Conservation (phyloP, 53 echinoderm and acorn worm species). For the Pentamera pediparva region DNA sequence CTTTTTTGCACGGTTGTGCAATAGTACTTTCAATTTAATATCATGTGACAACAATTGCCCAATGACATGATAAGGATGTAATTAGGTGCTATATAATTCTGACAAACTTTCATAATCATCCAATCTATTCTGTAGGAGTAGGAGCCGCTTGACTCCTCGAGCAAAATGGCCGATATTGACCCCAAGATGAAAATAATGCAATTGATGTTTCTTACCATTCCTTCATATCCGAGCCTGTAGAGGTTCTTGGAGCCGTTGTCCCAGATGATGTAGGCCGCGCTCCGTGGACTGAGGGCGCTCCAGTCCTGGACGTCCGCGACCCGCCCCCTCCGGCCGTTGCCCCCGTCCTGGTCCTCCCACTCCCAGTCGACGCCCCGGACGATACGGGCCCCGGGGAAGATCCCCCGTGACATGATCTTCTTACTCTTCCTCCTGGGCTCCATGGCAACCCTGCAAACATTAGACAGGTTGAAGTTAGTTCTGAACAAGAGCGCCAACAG, state of each 20-base stretch:
- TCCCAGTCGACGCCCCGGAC: conserved; percentile 99
- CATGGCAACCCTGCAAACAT: conserved; percentile 58
- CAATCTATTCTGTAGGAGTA: no score
- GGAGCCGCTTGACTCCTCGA: conserved; percentile 27
- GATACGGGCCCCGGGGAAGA: conserved; percentile 91
- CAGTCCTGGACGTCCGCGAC: conserved; percentile 97
- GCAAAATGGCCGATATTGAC: conserved; percentile 52
- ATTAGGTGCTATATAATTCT: no score
- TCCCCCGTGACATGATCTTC: conserved; percentile 94
- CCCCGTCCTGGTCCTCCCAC: conserved; percentile 99
- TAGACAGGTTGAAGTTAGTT: neutral
- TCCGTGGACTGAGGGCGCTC: conserved; percentile 95
- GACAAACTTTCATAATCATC: no score
- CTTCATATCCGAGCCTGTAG: conserved; percentile 93
- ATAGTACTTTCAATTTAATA: no score
- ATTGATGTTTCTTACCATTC: conserved; percentile 63
- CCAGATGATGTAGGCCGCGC: conserved; percentile 97
- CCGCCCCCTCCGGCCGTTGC: conserved; percentile 83
- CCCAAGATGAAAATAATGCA: neutral
- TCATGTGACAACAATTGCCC: no score
- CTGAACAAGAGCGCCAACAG: no score
- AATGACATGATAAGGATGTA: no score
- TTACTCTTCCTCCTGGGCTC: conserved; percentile 97
- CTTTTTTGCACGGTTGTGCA: no score
- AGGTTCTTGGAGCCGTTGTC: conserved; percentile 97